These are phyloP conservation scores for Platysteira castanea DNA, from an alignment of 2,113 vertebrate genomes.

Conservation along the genomic window DNA sequence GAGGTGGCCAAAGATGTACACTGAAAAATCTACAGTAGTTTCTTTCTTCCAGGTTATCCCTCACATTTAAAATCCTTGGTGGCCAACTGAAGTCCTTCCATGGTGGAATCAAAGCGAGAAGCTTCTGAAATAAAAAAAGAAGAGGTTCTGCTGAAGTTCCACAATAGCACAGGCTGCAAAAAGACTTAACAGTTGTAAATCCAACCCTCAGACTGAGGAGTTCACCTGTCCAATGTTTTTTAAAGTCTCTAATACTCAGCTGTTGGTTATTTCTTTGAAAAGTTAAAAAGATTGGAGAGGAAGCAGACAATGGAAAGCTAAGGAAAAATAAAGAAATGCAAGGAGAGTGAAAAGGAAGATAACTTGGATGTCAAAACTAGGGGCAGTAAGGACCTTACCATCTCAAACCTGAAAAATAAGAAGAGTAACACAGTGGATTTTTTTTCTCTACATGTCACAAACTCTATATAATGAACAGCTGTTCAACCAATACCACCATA, in stretches of 20 bases:
- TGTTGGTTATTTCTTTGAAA: not conserved
- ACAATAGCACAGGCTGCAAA: not conserved
- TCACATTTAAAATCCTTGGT: not conserved
- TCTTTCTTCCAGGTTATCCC: not conserved
- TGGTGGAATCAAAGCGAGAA: not conserved
- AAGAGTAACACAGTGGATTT: not conserved
- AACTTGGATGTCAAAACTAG: not conserved
- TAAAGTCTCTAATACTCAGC: not conserved
- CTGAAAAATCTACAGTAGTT: not conserved
- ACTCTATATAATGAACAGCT: not conserved
- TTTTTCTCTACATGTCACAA: not conserved
- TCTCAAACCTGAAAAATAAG: not conserved
- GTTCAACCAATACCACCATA: not conserved
- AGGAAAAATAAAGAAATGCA: not conserved
- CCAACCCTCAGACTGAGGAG: not conserved
- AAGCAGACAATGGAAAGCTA: not conserved
- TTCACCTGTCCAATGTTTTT: not conserved
- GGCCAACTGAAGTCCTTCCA: not conserved
- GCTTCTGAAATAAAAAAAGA: conserved; percentile 45
- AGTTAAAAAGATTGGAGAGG: not conserved
- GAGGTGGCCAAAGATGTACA: not conserved
- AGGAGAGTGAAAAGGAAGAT: not conserved
- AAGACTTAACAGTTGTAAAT: not conserved
- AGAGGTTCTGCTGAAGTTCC: not conserved
- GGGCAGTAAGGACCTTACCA: not conserved